Conservation (phyloP, 2,888 invertebrate species). For the Drosophila fulvimacula region DNA sequence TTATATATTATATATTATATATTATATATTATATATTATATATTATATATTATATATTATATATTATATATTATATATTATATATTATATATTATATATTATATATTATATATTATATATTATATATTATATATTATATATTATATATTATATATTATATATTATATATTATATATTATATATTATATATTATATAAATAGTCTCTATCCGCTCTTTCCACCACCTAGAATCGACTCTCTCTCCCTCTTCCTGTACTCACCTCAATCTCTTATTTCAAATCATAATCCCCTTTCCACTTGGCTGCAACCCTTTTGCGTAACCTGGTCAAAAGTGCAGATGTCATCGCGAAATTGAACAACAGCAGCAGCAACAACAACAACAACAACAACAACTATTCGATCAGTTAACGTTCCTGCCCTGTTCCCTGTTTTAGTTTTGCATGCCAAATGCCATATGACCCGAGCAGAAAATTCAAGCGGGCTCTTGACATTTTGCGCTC, state of each 20-base stretch:
- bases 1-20: no score
- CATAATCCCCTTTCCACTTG: not conserved
- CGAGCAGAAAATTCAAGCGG: conserved; percentile 19
- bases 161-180: no score
- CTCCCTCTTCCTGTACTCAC: not conserved
- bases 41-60: no score
- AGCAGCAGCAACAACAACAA: conserved; percentile 5
- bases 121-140: no score
- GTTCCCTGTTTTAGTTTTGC: conserved; percentile 23
- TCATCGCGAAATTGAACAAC: conserved; percentile 25
- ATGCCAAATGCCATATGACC: conserved; percentile 28
- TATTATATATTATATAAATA: no score
- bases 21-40: no score
- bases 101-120: no score
- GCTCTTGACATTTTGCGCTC: conserved; percentile 14
- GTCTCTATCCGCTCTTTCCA: no score
- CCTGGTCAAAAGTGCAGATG: conserved; percentile 29
- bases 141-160: no score
- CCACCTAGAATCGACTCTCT: not conserved
- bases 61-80: no score
- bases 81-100: no score
- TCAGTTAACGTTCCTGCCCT: conserved; percentile 30
- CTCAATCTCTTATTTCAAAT: conserved; percentile 13
- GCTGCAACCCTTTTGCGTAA: not conserved
- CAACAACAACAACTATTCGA: conserved; percentile 26